Evolutionary conservation across 2,797 vertebrate species (phyloP).

Genomic region (Atherinosoma microstoma): DNA sequence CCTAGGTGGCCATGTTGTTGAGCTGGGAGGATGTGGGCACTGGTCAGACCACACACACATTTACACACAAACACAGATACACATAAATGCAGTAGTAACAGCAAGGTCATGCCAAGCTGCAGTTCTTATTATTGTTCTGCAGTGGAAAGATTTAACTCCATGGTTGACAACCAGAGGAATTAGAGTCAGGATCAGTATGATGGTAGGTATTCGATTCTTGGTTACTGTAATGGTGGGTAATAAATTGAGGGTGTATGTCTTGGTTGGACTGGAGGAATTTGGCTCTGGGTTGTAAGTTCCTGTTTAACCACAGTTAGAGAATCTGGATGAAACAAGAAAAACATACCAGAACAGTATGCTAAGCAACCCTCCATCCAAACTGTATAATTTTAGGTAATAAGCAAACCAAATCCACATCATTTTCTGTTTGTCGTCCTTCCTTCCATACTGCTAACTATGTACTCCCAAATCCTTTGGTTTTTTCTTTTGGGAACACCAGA

Average conservation of each 20-base stretch:
- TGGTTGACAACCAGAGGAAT: conserved; percentile 50
- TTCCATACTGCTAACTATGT: conserved; percentile 4
- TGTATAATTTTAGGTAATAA: conserved; percentile 52
- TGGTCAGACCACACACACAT: conserved; percentile 74
- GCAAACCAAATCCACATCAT: conserved; percentile 43
- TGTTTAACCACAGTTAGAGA: conserved; percentile 57
- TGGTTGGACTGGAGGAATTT: conserved; percentile 61
- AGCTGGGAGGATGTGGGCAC: conserved; percentile 75
- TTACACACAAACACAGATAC: conserved; percentile 34
- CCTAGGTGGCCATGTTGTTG: conserved; percentile 75
- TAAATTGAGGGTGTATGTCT: conserved; percentile 73
- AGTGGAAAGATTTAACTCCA: conserved; percentile 50
- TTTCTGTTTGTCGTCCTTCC: conserved; percentile 51
- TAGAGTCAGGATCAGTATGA: conserved; percentile 44
- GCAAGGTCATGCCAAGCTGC: conserved; percentile 47
- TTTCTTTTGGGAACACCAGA: conserved; percentile 3
- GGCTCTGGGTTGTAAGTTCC: conserved; percentile 54
- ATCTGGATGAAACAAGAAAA: conserved; percentile 57
- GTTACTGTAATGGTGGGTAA: conserved; percentile 66
- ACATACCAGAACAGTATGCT: conserved; percentile 44
- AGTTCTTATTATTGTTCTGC: conserved; percentile 67
- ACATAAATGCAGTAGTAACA: conserved; percentile 28
- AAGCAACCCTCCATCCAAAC: conserved; percentile 36
- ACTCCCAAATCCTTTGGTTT: neutral
- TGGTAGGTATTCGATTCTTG: conserved; percentile 60